Evolutionary conservation across 2,113 vertebrate species (phyloP).

Genomic region (Cephalopterus ornatus): DNA sequence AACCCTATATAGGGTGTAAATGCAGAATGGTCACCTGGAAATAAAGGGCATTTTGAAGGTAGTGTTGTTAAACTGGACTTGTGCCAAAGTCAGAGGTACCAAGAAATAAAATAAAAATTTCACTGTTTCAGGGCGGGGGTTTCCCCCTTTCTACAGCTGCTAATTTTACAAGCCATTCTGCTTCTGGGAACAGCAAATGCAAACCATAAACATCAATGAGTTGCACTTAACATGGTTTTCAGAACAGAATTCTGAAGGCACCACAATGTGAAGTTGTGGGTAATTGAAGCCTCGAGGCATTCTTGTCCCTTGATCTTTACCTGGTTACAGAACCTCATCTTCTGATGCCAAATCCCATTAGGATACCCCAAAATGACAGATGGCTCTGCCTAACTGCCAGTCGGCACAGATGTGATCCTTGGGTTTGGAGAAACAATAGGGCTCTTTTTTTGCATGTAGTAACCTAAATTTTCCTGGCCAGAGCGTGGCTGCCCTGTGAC

Average conservation of each 20-base stretch:
- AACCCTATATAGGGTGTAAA: background rate
- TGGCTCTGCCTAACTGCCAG: constrained; percentile 73
- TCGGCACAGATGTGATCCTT: constrained; percentile 73
- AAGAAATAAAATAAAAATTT: background rate
- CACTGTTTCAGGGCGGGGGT: background rate
- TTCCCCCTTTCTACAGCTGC: background rate
- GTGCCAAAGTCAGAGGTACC: background rate
- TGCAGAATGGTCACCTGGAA: background rate
- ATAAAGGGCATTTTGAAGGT: background rate
- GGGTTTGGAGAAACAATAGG: constrained; percentile 58
- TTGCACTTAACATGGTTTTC: constrained; percentile 22
- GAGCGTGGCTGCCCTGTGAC: background rate
- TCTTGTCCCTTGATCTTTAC: constrained; percentile 60
- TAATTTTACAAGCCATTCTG: constrained; percentile 7
- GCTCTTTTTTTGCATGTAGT: constrained; percentile 30
- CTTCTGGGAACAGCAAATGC: background rate
- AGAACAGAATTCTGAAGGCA: constrained; percentile 47
- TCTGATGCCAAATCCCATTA: constrained; percentile 75
- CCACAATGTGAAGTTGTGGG: constrained; percentile 66
- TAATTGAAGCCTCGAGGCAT: constrained; percentile 69
- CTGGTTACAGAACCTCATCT: constrained; percentile 64
- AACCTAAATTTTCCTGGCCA: constrained; percentile 72
- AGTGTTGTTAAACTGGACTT: background rate
- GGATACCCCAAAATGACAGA: constrained; percentile 76
- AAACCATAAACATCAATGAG: constrained; percentile 23